phyloP scores from a whole-genome alignment of 2,797 vertebrate species.

The Syngnathus rostellatus region DNA sequence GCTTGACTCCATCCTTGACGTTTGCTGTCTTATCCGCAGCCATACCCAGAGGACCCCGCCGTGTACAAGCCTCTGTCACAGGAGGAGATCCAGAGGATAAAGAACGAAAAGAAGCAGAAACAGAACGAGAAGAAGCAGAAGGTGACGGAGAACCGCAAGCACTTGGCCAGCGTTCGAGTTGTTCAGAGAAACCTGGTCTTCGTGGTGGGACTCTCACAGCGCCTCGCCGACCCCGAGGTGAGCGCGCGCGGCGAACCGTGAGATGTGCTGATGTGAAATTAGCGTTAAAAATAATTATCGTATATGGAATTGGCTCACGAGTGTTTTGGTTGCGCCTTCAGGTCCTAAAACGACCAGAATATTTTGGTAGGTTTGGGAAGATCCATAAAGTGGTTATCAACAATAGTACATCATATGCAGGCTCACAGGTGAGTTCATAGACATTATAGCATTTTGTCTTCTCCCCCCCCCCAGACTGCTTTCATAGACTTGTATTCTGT shows the following conservation, averaged over 20 bases:
- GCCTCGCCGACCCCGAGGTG: constrained; percentile 95
- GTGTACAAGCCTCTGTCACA: constrained; percentile 99
- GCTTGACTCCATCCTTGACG: background rate
- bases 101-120: constrained; percentile 99
- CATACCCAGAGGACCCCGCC: constrained; percentile 98
- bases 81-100: constrained; percentile 99
- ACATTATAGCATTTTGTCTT: background rate
- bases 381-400: constrained; percentile 99
- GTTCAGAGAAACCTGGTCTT: constrained; percentile 99
- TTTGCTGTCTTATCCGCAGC: constrained; percentile 58
- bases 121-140: constrained; percentile 99
- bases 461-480: too few relatives aligned
- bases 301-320: background rate
- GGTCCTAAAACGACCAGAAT: constrained; percentile 98
- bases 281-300: background rate
- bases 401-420: constrained; percentile 98
- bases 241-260: constrained; percentile 25
- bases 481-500: too few relatives aligned
- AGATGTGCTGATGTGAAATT: too few relatives aligned
- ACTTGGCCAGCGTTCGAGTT: constrained; percentile 95
- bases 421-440: constrained; percentile 85
- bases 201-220: constrained; percentile 94
- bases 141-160: constrained; percentile 98
- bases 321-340: constrained; percentile 39
- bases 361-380: constrained; percentile 99